Conservation (phyloP, 2,113 vertebrate genomes). For the Plecotus auritus region DNA sequence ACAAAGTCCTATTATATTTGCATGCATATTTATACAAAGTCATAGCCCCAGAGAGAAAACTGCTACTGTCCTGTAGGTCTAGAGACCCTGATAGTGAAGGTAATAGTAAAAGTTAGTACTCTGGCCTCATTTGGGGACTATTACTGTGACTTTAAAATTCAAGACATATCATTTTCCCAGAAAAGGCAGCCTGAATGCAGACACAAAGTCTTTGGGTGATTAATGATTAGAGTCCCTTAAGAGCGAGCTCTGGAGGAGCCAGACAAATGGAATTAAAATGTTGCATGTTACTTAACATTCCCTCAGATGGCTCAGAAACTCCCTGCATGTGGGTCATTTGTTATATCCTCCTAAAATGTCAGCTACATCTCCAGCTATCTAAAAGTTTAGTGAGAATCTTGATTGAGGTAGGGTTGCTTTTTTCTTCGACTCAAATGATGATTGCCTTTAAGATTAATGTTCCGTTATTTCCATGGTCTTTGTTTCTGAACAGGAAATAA, state of each 20-base stretch:
- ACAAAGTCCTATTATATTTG: not conserved
- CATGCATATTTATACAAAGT: slow-evolving; percentile 15
- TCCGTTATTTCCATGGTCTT: not conserved
- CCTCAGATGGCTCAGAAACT: slow-evolving; percentile 6
- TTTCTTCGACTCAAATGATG: not conserved
- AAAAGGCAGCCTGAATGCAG: slow-evolving; percentile 8
- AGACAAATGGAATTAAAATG: slow-evolving; percentile 61
- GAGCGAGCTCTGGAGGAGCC: slow-evolving; percentile 29
- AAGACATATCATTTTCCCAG: slow-evolving; percentile 54
- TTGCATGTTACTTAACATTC: slow-evolving; percentile 34
- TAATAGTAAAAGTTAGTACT: slow-evolving; percentile 25
- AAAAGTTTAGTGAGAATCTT: not conserved
- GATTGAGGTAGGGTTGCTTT: not conserved
- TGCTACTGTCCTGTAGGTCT: not conserved
- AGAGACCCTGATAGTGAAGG: not conserved
- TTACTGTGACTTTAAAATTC: slow-evolving; percentile 62
- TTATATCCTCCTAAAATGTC: not conserved
- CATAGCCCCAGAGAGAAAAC: not conserved
- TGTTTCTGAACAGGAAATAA: not conserved
- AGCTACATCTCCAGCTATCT: not conserved
- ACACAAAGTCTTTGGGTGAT: slow-evolving; percentile 61
- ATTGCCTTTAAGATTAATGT: not conserved
- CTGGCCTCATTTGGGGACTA: slow-evolving; percentile 26
- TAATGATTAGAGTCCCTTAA: slow-evolving; percentile 64
- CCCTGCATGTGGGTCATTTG: not conserved